Percentiles rank a stretch among this genome's conserved stretches.
phyloP scores from a whole-genome alignment of 2,113 vertebrate genomes.

The Muntiacus reevesi region DNA sequence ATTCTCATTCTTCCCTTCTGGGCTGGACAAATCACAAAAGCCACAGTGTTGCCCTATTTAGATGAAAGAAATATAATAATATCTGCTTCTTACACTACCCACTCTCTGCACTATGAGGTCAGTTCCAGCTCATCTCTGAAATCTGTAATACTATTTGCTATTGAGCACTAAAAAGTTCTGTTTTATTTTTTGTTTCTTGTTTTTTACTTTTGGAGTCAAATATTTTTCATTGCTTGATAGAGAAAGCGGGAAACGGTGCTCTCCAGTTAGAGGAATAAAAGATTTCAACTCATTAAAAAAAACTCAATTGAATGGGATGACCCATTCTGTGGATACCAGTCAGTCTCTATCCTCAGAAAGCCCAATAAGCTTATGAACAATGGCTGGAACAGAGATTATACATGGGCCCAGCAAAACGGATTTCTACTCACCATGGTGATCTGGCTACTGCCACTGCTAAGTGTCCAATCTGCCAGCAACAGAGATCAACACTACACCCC shows the following conservation, averaged over 20 bases:
- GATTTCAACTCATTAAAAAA: not conserved
- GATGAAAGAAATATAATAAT: not conserved
- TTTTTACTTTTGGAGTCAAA: not conserved
- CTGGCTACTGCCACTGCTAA: not conserved
- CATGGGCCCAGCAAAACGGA: not conserved
- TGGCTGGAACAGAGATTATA: not conserved
- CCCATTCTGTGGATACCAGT: not conserved
- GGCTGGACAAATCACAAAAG: not conserved
- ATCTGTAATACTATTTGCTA: not conserved
- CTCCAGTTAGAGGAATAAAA: not conserved
- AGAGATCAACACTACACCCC: not conserved
- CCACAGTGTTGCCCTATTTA: not conserved
- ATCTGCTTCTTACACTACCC: not conserved
- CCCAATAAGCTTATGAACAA: not conserved
- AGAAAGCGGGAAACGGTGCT: not conserved
- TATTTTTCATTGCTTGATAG: not conserved
- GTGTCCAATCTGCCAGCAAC: not conserved
- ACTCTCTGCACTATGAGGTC: not conserved
- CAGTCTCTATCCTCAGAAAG: not conserved
- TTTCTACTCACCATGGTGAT: not conserved
- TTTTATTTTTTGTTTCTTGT: not conserved
- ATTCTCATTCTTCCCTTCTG: not conserved
- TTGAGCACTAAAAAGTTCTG: not conserved
- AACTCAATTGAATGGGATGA: not conserved
- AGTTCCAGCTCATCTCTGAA: not conserved